Evolutionary conservation across 2,888 invertebrate genomes (phyloP), one percentile per base, ranked within the genome.

Genomic region (Laothoe populi): DNA sequence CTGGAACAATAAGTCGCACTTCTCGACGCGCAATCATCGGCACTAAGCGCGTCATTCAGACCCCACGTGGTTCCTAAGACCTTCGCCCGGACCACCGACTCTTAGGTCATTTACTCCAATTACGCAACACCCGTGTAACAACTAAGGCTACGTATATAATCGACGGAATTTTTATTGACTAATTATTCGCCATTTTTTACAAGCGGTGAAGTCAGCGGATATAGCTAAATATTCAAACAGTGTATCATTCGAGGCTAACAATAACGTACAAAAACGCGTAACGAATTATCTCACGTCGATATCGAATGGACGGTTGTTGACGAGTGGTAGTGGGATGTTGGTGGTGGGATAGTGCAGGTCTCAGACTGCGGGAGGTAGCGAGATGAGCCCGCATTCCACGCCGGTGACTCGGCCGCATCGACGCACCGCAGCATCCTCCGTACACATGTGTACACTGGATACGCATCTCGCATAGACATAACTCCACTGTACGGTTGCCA

Each of bases 111-210:
- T 92, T 90, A 92, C 92, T 90, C 88, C 88, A 90, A 87, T 92
- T 92, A 90, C 92, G 92, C 86, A 92, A 92, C 90, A 84, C 86
- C 85, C 88, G 88, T 89, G 89, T 90, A 90, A 89, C 87, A 82
- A 86, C 84, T 83, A 75, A 68, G 81, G 78, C 78, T 78, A 79
- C 74, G 84, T 82, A 84, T 86, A 89, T 89, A 91, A 92, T 90
- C 88, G 89, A 77, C 85, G 90, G 92, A 92, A 92, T 92, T 92
- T 92, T 91, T 92, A 92, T 92, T 89, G 90, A 90, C 90, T 92
- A 92, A 92, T 92, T 92, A 92, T 92, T 91, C 88, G 86, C 82
- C 79, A 87, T 89, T 91, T 91, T 91, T 91, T 90, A 85, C 85
- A 86, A 79, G 84, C 83, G 87, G 87, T 91, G 91, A 91, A 91